A percentile compares a stretch with the other conserved stretches of the same genome.
phyloP scores from a whole-genome alignment of 2,797 vertebrate genomes.

The Gymnodraco acuticeps region DNA sequence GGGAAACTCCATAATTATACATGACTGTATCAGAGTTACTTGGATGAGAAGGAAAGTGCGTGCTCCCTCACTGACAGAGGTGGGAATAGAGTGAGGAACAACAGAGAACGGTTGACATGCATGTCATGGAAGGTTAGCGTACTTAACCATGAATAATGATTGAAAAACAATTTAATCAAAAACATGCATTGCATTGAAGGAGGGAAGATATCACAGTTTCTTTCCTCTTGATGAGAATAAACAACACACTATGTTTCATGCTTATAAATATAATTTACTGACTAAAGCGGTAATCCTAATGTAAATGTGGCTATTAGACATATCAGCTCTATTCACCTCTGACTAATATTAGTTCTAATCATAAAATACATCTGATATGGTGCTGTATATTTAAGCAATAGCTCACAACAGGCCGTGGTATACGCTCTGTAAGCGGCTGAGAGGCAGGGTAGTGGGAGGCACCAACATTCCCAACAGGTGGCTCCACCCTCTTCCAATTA shows the following conservation, averaged over 20 bases:
- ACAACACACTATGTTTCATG: not conserved
- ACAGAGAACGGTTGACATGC: constrained; percentile 32
- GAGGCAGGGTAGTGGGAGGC: no score
- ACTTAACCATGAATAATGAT: constrained; percentile 46
- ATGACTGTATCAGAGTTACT: constrained; percentile 66
- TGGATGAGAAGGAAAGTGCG: constrained; percentile 43
- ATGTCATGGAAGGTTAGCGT: constrained; percentile 40
- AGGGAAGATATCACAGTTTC: constrained; percentile 7
- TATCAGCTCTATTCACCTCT: constrained; percentile 6
- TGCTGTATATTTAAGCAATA: not conserved
- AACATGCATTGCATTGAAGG: not conserved
- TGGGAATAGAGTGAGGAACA: constrained; percentile 32
- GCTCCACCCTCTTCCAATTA: no score
- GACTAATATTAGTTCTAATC: not conserved
- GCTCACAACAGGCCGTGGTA: no score
- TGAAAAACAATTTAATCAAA: constrained; percentile 30
- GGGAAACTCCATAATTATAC: constrained; percentile 65
- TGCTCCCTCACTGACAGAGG: constrained; percentile 36
- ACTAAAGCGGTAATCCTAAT: constrained; percentile 15
- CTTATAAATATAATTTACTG: not conserved
- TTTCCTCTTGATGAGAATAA: constrained; percentile 24
- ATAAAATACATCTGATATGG: not conserved
- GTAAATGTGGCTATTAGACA: not conserved
- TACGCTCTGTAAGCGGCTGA: no score
- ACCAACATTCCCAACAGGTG: no score